These are phyloP conservation scores for Arnoldichthys spilopterus DNA, from an alignment of 2,797 vertebrate genomes.

Conservation along the genomic window DNA sequence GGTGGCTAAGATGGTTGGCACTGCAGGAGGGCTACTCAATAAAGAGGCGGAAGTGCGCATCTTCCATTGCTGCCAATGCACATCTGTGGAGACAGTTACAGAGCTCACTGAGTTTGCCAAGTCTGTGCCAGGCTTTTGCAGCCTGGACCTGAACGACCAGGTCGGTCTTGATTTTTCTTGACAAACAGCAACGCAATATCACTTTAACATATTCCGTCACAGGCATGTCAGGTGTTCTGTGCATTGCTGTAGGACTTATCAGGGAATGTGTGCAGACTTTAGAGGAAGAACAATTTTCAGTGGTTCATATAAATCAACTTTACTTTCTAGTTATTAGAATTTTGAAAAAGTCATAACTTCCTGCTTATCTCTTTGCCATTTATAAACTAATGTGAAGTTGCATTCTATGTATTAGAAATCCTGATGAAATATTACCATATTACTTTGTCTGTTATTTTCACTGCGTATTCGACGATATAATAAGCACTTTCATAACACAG, in stretches of 20 bases:
- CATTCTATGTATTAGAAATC: neutral
- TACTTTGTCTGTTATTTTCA: neutral
- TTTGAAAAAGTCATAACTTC: neutral
- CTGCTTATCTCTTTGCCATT: neutral
- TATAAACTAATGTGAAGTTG: neutral
- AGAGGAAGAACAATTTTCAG: neutral
- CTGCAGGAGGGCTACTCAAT: conserved; percentile 81
- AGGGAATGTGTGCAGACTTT: neutral
- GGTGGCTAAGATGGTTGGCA: conserved; percentile 80
- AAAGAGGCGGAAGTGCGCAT: conserved; percentile 86
- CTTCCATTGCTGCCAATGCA: conserved; percentile 89
- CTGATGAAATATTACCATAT: neutral
- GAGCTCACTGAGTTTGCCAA: conserved; percentile 90
- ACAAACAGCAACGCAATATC: neutral
- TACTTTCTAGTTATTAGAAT: neutral
- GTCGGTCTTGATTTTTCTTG: conserved; percentile 6
- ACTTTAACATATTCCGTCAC: neutral
- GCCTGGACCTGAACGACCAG: conserved; percentile 86
- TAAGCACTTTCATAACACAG: neutral
- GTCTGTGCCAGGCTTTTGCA: conserved; percentile 85
- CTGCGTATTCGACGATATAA: neutral
- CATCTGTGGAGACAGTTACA: conserved; percentile 84
- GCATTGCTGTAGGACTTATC: neutral
- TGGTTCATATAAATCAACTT: neutral
- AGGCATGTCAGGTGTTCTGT: neutral